Evolutionary conservation across 2,113 vertebrate species (phyloP).

Genomic region (Sapajus apella): DNA sequence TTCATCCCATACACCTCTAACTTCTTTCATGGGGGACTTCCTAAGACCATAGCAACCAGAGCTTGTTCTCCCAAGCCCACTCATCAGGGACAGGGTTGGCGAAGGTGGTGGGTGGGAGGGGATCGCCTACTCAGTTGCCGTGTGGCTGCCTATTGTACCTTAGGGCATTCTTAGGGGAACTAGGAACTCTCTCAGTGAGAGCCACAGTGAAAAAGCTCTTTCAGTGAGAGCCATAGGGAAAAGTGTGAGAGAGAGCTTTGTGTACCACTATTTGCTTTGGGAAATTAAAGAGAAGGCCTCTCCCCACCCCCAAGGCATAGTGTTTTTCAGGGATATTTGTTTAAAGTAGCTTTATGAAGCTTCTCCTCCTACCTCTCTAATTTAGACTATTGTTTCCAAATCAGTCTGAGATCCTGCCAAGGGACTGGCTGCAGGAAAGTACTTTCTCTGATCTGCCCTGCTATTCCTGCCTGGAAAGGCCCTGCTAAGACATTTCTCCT

Average conservation of each 20-base stretch:
- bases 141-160: background rate
- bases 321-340: background rate
- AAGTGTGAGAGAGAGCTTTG: background rate
- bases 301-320: accelerated
- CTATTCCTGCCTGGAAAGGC: too few relatives aligned
- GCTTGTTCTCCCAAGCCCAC: background rate
- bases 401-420: background rate
- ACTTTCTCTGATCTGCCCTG: too few relatives aligned
- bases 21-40: background rate
- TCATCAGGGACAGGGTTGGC: accelerated
- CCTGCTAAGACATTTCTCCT: background rate
- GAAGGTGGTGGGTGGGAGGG: background rate
- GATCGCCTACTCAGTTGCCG: background rate
- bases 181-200: background rate
- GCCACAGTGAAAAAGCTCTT: background rate
- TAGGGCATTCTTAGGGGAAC: background rate
- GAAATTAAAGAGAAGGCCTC: background rate
- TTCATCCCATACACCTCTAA: background rate
- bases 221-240: background rate
- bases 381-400: background rate
- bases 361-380: accelerated
- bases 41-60: background rate
- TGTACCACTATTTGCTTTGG: background rate
- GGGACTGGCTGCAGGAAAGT: background rate
- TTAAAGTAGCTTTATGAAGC: background rate